Evolutionary conservation across 1,140 invertebrate genomes (phyloP).

Genomic region (Drosophila bocqueti): DNA sequence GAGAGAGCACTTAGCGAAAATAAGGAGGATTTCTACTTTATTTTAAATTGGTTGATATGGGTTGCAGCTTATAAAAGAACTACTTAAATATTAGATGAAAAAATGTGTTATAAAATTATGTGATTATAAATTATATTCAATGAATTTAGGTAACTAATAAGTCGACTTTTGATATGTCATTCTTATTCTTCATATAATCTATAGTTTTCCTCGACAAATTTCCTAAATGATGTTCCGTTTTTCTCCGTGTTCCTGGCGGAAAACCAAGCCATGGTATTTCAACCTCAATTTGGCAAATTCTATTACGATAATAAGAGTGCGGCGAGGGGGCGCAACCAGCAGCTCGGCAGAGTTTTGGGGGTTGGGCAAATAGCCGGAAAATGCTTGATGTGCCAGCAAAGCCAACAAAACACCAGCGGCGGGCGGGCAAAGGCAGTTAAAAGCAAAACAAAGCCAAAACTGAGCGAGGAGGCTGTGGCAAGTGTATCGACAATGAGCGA

Average conservation of each 20-base stretch:
- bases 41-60: not conserved
- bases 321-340: conserved; percentile 10
- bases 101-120: not conserved
- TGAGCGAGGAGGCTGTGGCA: conserved; percentile 39
- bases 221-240: not conserved
- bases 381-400: conserved; percentile 71
- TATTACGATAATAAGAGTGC: conserved; percentile 82
- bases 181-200: not conserved
- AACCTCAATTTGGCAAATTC: conserved; percentile 85
- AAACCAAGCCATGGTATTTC: conserved; percentile 69
- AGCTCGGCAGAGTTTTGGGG: conserved; percentile 9
- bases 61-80: not conserved
- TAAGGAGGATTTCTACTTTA: no score
- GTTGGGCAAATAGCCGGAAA: conserved; percentile 75
- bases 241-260: not conserved
- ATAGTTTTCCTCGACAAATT: not conserved
- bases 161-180: not conserved
- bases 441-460: conserved; percentile 65
- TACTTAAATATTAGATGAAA: not conserved
- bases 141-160: not conserved
- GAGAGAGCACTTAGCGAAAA: conserved; percentile 26
- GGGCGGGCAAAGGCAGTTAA: conserved; percentile 61
- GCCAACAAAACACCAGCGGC: conserved; percentile 21
- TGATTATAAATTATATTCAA: not conserved
- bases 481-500: conserved; percentile 81